phyloP scores from a whole-genome alignment of 2,888 invertebrate genomes.

The Cheilosia variabilis region DNA sequence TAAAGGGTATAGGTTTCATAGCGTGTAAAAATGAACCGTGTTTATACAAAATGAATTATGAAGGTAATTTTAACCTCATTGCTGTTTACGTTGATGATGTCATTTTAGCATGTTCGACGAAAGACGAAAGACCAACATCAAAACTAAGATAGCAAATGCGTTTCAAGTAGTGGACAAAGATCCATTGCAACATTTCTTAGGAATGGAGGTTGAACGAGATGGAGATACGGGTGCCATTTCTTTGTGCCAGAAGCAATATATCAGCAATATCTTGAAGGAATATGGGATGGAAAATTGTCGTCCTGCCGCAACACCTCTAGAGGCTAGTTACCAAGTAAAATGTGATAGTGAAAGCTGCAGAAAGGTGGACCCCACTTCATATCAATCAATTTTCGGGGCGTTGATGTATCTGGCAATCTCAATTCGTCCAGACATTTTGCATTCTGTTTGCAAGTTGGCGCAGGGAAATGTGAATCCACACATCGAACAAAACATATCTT shows the following conservation, averaged over 20 bases:
- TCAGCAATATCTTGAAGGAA: neutral
- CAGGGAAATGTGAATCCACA: too few species aligned
- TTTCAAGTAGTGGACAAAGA: constrained; percentile 53
- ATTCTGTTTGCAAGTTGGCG: too few species aligned
- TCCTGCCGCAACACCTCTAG: neutral
- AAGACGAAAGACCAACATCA: constrained; percentile 45
- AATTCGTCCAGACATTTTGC: too few species aligned
- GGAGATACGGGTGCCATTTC: constrained; percentile 63
- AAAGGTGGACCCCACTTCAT: constrained; percentile 1
- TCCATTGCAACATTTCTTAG: neutral
- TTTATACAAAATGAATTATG: constrained; percentile 52
- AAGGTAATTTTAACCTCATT: constrained; percentile 49
- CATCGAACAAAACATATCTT: too few species aligned
- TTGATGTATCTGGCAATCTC: too few species aligned
- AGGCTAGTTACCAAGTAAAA: constrained; percentile 6
- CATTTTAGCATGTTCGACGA: constrained; percentile 45
- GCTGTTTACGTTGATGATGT: constrained; percentile 66
- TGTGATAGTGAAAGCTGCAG: constrained; percentile 1
- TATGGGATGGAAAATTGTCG: neutral
- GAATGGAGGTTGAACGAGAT: constrained; percentile 38
- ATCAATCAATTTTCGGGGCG: constrained; percentile 24
- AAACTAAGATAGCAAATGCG: constrained; percentile 43
- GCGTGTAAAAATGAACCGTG: constrained; percentile 67
- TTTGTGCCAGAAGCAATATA: constrained; percentile 4
- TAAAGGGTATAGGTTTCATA: constrained; percentile 47